Conservation (phyloP, 2,797 vertebrate genomes). For the Manis pentadactyla region DNA sequence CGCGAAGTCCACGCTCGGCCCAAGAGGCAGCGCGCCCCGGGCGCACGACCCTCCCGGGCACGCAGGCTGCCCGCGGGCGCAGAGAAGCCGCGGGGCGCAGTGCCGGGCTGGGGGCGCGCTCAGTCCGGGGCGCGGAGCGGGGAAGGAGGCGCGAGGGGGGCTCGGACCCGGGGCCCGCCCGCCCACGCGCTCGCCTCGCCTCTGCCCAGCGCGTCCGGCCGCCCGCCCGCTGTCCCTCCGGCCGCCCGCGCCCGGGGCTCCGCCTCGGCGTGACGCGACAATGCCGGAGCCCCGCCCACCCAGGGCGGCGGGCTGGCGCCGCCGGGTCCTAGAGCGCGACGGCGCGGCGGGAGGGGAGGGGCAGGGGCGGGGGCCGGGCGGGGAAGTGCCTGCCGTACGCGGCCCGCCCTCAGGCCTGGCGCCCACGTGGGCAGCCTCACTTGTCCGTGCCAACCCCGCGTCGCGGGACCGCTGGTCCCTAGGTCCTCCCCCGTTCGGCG, state of each 20-base stretch:
- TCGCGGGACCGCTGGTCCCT: too few relatives aligned
- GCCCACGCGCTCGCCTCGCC: too few relatives aligned
- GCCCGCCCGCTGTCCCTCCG: neutral
- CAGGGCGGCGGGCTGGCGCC: neutral
- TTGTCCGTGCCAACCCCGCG: neutral
- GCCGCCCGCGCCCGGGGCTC: neutral
- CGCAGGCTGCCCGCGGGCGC: neutral
- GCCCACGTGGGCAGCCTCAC: neutral
- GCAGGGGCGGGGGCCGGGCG: too few relatives aligned
- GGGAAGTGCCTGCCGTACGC: neutral
- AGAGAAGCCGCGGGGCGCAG: neutral
- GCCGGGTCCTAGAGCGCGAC: slow-evolving; percentile 57
- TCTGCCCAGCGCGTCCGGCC: neutral
- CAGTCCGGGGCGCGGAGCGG: neutral
- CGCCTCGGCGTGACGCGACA: slow-evolving; percentile 14
- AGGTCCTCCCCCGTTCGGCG: too few relatives aligned
- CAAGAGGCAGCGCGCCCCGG: too few relatives aligned
- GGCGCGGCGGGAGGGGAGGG: accelerated
- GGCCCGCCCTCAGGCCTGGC: neutral
- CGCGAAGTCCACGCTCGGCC: neutral
- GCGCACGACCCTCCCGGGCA: too few relatives aligned
- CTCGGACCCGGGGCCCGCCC: too few relatives aligned
- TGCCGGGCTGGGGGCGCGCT: neutral
- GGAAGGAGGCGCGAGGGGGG: too few relatives aligned
- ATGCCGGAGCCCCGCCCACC: neutral